Evolutionary conservation across 2,113 vertebrate genomes (phyloP), one percentile per base, ranked within the genome.

Genomic region (Columbina picui): DNA sequence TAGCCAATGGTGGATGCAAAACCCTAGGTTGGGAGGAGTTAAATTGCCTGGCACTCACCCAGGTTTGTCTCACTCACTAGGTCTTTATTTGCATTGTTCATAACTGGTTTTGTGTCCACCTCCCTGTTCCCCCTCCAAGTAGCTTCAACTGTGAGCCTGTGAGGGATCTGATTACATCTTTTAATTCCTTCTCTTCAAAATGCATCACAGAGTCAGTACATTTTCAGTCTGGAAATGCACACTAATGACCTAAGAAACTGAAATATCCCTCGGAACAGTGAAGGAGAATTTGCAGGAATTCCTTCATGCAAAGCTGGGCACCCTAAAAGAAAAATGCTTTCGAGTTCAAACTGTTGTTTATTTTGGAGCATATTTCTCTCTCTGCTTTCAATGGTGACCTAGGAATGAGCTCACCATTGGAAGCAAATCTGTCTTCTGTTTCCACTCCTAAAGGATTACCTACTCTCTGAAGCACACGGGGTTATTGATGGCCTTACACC

Each of bases 381-480:
- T 96, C 84, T 92, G 96, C 92, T 98, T 97, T 98, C 95, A 97
- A 11, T 97, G 94, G 96, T 98, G 98, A 98, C 97, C 97, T 97
- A 98, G 89, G 91, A 98, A 98, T 98, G 98, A 98, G 98, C 97
- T 98, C 98, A 98, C 96, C 90, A 96, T 97, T 98, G 98, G 98
- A 98, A 98, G 93, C 93, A 94, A 97, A 97, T 97, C 96, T 94
- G 94, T 98, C 98, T 98, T 98, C 98, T 98, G 97, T 97, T 98
- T 98, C 97, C 97, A 98, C 98, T 97, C 97, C 97, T 98, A 97
- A 98, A 97, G 97, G 97, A 98, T 98, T 98, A 98, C 97, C 98
- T 98, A 96, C 94, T 96, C 95, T 94, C 93, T 94, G 93, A 97
- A 98, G 87, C 88, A 57, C 94, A 96, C 82, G 89, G 93, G 49